These are phyloP conservation scores for Scaptomyza hsui DNA, from an alignment of 1,140 invertebrate species.

Conservation along the genomic window DNA sequence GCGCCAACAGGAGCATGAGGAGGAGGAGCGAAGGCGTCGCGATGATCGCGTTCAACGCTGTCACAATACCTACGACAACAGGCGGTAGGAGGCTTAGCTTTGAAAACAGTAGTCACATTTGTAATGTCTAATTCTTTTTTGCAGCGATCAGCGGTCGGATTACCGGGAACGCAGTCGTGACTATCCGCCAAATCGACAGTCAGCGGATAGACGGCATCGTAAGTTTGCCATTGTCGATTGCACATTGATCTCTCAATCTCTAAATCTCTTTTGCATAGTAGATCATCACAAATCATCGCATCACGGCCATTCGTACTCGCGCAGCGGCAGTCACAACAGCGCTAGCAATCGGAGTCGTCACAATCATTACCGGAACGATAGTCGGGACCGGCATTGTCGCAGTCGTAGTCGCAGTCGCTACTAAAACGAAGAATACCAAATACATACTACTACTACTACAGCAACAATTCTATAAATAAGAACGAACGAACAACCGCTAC, in stretches of 20 bases:
- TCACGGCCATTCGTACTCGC: slow-evolving; percentile 77
- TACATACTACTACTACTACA: neutral
- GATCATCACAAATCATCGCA: slow-evolving; percentile 80
- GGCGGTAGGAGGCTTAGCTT: slow-evolving; percentile 52
- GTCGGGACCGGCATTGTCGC: slow-evolving; percentile 70
- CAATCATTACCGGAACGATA: slow-evolving; percentile 69
- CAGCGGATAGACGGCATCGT: slow-evolving; percentile 76
- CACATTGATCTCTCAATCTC: neutral
- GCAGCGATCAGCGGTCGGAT: slow-evolving; percentile 66
- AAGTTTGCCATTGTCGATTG: slow-evolving; percentile 54
- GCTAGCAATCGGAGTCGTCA: slow-evolving; percentile 59
- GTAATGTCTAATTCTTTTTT: neutral
- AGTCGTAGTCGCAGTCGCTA: slow-evolving; percentile 78
- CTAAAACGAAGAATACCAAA: slow-evolving; percentile 58
- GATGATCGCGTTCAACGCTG: slow-evolving; percentile 86
- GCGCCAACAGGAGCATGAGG: slow-evolving; percentile 88
- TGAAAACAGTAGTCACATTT: no score
- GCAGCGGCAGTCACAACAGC: slow-evolving; percentile 52
- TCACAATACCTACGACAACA: slow-evolving; percentile 82
- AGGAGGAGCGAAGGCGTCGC: slow-evolving; percentile 87
- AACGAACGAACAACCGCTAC: neutral
- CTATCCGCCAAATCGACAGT: slow-evolving; percentile 64
- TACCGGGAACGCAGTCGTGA: slow-evolving; percentile 74
- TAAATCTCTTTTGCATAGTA: slow-evolving; percentile 17
- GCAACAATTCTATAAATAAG: slow-evolving; percentile 5